These are phyloP conservation scores for Pangasianodon hypophthalmus DNA, from an alignment of 2,113 vertebrate genomes.

Conservation along the genomic window DNA sequence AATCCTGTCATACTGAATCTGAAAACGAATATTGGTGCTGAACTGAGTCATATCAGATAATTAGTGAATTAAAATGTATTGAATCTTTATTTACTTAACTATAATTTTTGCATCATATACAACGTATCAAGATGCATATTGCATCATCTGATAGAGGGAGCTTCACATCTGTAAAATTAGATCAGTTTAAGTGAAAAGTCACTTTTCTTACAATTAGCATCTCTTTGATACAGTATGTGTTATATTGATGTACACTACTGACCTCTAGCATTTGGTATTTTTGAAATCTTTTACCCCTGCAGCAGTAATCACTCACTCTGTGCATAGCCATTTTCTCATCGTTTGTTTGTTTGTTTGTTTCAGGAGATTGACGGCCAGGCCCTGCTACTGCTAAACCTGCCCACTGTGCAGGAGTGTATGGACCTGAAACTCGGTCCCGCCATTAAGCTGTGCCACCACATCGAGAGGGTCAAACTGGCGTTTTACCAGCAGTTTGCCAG, in stretches of 20 bases:
- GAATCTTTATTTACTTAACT: background rate
- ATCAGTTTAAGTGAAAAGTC: background rate
- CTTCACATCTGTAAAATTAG: background rate
- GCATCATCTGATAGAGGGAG: background rate
- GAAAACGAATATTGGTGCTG: no score
- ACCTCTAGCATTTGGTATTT: background rate
- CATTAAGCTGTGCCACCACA: constrained; percentile 97
- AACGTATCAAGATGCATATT: background rate
- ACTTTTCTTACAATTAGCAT: background rate
- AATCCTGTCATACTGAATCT: no score
- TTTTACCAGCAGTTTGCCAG: constrained; percentile 98
- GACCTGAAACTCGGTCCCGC: constrained; percentile 96
- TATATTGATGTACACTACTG: background rate
- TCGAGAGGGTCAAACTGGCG: constrained; percentile 95
- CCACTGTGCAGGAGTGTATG: constrained; percentile 98
- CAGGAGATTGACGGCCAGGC: constrained; percentile 99
- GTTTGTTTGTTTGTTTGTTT: background rate
- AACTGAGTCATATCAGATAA: background rate
- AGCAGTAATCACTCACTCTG: background rate
- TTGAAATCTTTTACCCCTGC: background rate
- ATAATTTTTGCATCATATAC: background rate
- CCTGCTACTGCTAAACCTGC: constrained; percentile 91
- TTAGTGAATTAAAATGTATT: background rate
- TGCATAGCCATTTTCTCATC: no score
- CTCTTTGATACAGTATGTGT: background rate